Base-by-base conservation (phyloP, 2,888 invertebrate genomes). In the Melanophora roralis region DNA sequence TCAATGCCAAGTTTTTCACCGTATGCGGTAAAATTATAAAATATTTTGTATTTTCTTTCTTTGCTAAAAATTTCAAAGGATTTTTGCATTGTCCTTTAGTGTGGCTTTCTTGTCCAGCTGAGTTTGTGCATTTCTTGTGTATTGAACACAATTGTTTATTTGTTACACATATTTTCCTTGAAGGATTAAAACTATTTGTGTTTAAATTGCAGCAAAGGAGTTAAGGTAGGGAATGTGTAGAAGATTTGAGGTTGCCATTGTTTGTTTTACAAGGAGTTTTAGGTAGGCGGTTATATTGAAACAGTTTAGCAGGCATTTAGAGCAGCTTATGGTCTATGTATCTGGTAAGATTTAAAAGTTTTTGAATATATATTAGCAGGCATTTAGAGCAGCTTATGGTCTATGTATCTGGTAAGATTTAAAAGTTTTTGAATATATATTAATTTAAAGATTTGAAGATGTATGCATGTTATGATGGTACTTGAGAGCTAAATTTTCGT, bases 11-110 rank as follows among this genome's bases (percentile, higher is more conserved):
- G 43, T 38, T 49, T 69, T 38, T 69, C 74, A 21, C 81, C 34
- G 74, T 83, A 85, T 86, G 85, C 85, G 86, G 86, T 86, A 84
- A 86, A 84, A 84, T 85, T 82, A 84, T 82, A 84, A 83, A 83
- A 82, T 77, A 65, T 75, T 40, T 65, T 38, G 19, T 47, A 1
- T 55, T 55, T 27, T n/a, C 34, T 36, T 19, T 19, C 19, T 43
- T 14, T 21, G 12, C 65, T 43, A 14, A 49, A 57, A 59, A 60
- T 76, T 74, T 83, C 78, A 71, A 68, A 67, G 75, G 53, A 73
- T 81, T 45, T 75, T 79, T 79, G 67, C 60, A 74, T 78, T 62
- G 57, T 34, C 47, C 62, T 67, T 75, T 68, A 62, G 71, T 74
- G 80, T 78, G 77, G 74, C 71, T 77, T 82, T 55, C 67, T 81